These are phyloP conservation scores for Saiga tatarica DNA, from an alignment of 2,113 vertebrate species.

Conservation along the genomic window DNA sequence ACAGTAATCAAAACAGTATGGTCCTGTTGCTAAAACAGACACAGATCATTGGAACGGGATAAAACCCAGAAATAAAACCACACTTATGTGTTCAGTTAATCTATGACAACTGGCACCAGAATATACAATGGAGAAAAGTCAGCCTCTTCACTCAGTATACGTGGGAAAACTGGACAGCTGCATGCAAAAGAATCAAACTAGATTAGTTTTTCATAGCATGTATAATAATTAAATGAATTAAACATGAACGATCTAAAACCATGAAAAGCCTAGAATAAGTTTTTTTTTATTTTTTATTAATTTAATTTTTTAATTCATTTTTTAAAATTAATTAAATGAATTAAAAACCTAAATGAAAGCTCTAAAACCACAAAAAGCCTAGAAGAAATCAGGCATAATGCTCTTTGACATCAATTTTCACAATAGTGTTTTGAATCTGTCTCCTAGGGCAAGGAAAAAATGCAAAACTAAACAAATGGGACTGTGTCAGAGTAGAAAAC, in stretches of 20 bases:
- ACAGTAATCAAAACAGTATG: not conserved
- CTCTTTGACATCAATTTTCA: not conserved
- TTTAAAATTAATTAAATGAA: not conserved
- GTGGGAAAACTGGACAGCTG: not conserved
- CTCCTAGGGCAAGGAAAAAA: not conserved
- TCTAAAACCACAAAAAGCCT: not conserved
- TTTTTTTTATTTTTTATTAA: no score
- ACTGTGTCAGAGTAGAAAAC: not conserved
- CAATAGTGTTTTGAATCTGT: not conserved
- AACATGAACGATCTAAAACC: not conserved
- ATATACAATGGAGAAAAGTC: not conserved
- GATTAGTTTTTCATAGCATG: not conserved
- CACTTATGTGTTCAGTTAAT: not conserved
- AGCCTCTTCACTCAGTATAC: not conserved
- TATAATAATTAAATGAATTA: not conserved
- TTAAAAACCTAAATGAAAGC: not conserved
- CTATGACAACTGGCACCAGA: not conserved
- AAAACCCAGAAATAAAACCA: not conserved
- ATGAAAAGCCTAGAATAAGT: not conserved
- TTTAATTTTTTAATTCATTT: no score
- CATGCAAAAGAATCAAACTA: not conserved
- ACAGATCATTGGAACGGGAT: not conserved
- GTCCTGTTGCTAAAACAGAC: not conserved
- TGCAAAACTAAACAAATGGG: not conserved
- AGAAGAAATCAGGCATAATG: not conserved